Evolutionary conservation across 2,888 invertebrate species (phyloP).

Genomic region (Eupithecia insigniata): DNA sequence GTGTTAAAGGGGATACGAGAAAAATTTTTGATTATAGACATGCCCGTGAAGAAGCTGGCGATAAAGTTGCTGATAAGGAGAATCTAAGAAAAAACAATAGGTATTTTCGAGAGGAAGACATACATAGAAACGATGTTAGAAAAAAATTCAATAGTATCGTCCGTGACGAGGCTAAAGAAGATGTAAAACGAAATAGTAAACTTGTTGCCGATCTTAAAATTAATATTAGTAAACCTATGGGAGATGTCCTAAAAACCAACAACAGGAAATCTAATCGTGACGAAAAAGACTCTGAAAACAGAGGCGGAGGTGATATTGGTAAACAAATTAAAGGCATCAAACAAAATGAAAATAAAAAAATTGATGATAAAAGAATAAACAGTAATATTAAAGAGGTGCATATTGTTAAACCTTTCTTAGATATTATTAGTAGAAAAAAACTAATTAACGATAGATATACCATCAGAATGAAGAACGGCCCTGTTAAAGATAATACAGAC

Average conservation of each 20-base stretch:
- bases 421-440: background rate
- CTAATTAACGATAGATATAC: background rate
- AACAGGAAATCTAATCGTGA: background rate
- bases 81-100: background rate
- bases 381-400: background rate
- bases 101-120: background rate
- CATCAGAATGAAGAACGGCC: background rate
- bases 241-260: background rate
- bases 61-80: background rate
- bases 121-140: conserved; percentile 1
- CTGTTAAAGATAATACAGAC: background rate
- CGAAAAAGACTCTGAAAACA: background rate
- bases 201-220: background rate
- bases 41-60: background rate
- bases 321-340: background rate
- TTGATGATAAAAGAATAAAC: background rate
- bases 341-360: background rate
- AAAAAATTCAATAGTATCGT: background rate
- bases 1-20: background rate
- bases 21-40: background rate
- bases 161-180: background rate
- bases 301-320: conserved; percentile 5
- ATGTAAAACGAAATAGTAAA: background rate
- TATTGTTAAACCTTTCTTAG: background rate
- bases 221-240: background rate